Evolutionary conservation across 2,113 vertebrate genomes (phyloP), one percentile per base, ranked within the genome.

Genomic region (Serinus canaria): DNA sequence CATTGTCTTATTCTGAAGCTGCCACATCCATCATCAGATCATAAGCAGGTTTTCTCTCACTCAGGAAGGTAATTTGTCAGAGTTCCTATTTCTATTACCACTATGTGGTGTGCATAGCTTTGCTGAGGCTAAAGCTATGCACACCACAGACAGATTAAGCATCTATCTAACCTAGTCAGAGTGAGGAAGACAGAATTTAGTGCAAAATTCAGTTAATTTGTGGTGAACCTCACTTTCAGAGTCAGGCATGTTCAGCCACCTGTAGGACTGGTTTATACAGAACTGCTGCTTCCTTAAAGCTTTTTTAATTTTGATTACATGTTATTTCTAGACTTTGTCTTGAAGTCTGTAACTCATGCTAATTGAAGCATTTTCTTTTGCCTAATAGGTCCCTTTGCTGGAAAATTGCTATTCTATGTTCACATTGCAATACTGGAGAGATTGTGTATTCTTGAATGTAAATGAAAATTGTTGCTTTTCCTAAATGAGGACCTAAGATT

Each of bases 161-260:
- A 35, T 68, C 74, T 60, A 0, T 59, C 62, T 90, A 64, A 73
- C 37, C 10, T 47, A 83, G 56, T 41, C 15, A 76, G 70, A 75
- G 49, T 44, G 39, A 75, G 55, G 41, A 69, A 11, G 33, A 56
- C 31, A 89, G 37, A 75, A 60, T 19, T n/a, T 39, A 73, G 25
- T 1, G 0, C 46, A 44, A 63, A 15, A 55, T 39, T 74, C 0
- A 0, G 17, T 47, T 91, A 27, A 39, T 72, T 92, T 80, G 56
- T 47, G 28, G 25, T 66, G 41, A 79, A 46, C 13, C 20, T 91
- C 31, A 28, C 33, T 56, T 84, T 43, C 1, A 3, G 66, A 75
- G 23, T 53, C 28, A 88, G 52, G 9, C 6, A 13, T 14, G 4
- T 76, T 90, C 66, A 64, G 31, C 33, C n/a, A 53, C 15, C 19